Percentiles rank a stretch among this genome's conserved stretches.
These are phyloP conservation scores for Hipparchia semele DNA, from an alignment of 2,888 invertebrate species.

Conservation along the genomic window DNA sequence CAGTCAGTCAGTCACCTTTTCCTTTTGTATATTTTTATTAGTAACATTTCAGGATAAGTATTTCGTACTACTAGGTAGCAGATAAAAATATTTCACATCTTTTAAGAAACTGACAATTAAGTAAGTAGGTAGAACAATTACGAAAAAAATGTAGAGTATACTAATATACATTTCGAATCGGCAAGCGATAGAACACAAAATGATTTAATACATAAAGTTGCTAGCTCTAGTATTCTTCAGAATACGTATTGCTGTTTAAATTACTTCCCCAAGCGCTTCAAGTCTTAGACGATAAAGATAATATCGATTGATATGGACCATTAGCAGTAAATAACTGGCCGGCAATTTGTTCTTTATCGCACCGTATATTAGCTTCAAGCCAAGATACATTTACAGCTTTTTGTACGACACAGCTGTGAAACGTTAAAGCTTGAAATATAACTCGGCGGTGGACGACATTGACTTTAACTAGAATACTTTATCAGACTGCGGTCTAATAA, in stretches of 20 bases:
- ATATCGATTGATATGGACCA: slow-evolving; percentile 34
- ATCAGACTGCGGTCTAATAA: neutral
- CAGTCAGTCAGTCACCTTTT: too few relatives aligned
- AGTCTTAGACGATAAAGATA: slow-evolving; percentile 34
- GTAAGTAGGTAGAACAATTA: neutral
- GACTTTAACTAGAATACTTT: too few relatives aligned
- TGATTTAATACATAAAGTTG: neutral
- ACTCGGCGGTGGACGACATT: neutral
- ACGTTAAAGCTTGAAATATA: slow-evolving; percentile 17
- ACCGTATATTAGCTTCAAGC: slow-evolving; percentile 38
- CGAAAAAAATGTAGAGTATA: too few relatives aligned
- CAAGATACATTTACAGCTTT: slow-evolving; percentile 34
- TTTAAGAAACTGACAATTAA: too few relatives aligned
- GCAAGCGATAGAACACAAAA: too few relatives aligned
- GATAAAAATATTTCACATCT: too few relatives aligned
- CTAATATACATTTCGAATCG: neutral
- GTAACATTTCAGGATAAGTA: too few relatives aligned
- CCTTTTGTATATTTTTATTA: too few relatives aligned
- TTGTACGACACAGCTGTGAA: slow-evolving; percentile 31
- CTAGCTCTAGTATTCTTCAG: neutral
- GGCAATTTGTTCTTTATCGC: slow-evolving; percentile 36
- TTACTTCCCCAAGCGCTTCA: slow-evolving; percentile 15
- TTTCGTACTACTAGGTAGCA: too few relatives aligned
- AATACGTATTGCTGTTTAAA: slow-evolving; percentile 4
- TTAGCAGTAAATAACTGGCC: slow-evolving; percentile 33